Conservation (phyloP, 2,113 vertebrate genomes). For the Centrocercus urophasianus region DNA sequence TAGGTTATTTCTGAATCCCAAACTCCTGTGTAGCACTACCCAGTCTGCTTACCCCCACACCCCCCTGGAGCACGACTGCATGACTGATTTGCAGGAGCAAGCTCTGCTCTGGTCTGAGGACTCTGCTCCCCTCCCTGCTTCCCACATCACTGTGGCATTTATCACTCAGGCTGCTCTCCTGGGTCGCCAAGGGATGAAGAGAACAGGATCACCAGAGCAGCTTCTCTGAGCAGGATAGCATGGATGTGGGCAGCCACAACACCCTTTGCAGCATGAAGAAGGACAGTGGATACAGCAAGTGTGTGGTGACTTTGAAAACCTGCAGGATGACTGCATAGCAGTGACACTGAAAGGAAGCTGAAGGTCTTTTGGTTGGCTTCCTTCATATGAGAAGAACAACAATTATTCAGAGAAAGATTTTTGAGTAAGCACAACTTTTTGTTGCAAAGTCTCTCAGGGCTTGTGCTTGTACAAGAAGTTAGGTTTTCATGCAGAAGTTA, state of each 20-base stretch:
- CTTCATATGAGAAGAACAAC: not conserved
- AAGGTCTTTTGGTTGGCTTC: not conserved
- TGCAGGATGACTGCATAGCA: not conserved
- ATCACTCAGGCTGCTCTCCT: not conserved
- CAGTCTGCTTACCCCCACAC: not conserved
- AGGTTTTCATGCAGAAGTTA: too few species aligned
- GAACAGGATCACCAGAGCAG: not conserved
- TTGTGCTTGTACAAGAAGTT: not conserved
- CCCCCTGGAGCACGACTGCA: not conserved
- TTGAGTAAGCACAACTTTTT: not conserved
- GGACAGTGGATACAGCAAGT: not conserved
- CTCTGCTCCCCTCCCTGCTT: not conserved
- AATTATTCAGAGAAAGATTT: not conserved
- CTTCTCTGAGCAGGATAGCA: not conserved
- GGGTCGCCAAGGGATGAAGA: not conserved
- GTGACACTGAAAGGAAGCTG: not conserved
- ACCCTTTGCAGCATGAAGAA: not conserved
- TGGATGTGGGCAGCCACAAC: not conserved
- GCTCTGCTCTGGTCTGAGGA: accelerated
- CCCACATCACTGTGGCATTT: not conserved
- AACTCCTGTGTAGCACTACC: not conserved
- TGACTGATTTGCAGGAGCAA: not conserved
- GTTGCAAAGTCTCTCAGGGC: not conserved
- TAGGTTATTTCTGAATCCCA: not conserved
- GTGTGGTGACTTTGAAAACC: not conserved